A percentile compares a stretch with the other conserved stretches of the same genome.
Evolutionary conservation across 2,888 invertebrate species (phyloP).

Genomic region (Deilephila elpenor): DNA sequence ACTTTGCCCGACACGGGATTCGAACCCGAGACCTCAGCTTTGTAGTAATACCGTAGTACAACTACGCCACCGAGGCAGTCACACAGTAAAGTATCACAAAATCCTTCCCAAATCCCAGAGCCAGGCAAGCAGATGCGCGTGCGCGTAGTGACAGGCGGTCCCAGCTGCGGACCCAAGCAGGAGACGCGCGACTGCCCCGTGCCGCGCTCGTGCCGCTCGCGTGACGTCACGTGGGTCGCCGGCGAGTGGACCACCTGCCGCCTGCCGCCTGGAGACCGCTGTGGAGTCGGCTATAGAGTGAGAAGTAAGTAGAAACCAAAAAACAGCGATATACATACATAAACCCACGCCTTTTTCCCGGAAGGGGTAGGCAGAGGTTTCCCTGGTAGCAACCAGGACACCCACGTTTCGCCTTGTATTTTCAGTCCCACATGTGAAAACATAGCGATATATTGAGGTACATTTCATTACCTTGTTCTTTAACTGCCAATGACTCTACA

Average conservation of each 20-base stretch:
- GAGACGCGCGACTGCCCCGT: slow-evolving; percentile 81
- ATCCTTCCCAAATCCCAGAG: slow-evolving; percentile 49
- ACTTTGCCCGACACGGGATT: too few species aligned
- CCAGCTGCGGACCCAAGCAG: slow-evolving; percentile 79
- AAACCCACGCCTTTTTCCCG: too few species aligned
- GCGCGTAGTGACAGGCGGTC: slow-evolving; percentile 80
- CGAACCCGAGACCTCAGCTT: too few species aligned
- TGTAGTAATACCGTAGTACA: too few species aligned
- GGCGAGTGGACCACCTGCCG: slow-evolving; percentile 83
- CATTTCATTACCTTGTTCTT: too few species aligned
- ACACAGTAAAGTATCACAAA: not conserved
- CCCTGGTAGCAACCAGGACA: too few species aligned
- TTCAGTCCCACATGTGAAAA: too few species aligned
- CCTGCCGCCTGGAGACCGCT: slow-evolving; percentile 73
- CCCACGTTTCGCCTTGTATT: too few species aligned
- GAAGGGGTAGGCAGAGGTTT: too few species aligned
- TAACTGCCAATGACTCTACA: too few species aligned
- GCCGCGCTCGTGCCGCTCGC: slow-evolving; percentile 66
- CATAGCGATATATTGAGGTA: too few species aligned
- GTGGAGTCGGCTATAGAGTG: slow-evolving; percentile 79
- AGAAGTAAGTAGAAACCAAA: slow-evolving; percentile 68
- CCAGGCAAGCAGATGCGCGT: slow-evolving; percentile 80
- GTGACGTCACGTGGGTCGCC: slow-evolving; percentile 74
- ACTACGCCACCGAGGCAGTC: too few species aligned
- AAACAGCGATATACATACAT: not conserved